Base-by-base conservation (phyloP, 2,113 vertebrate species). In the Stigmatopora nigra region DNA sequence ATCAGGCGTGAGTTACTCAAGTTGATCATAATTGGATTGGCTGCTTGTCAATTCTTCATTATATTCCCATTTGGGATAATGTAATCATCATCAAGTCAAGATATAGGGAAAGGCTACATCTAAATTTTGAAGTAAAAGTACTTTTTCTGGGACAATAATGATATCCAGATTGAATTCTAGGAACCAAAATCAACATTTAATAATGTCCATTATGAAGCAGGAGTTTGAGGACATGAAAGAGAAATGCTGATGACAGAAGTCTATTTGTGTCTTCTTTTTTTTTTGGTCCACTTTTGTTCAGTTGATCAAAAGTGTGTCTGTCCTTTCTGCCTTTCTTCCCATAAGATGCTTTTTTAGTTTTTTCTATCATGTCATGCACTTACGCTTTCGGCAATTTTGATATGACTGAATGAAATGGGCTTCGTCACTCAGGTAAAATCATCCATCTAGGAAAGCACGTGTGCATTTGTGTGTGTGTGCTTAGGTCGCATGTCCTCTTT, bases 281-380 rank as follows among this genome's bases (percentile, higher is more conserved):
- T 3, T 35, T 72, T 70, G 25, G 48, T 35, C 1, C 31, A 31
- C 65, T 56, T 52, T 15, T 64, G 35, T 60, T 20, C 22, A 65
- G 65, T 64, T 38, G 69, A 74, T 69, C 44, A 57, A 25, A 57
- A 69, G 55, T 22, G 36, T 64, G 38, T 53, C 64, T 41, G 19
- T 2, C 57, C 44, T 19, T 2, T 61, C 48, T 19, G 1, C 57
- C 44, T 19, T 2, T 61, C 48, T 19, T 13, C 3, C 41, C 36
- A 11, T 46, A 56, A 59, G 59, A 60, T 70, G 15, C 41, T 31
- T 41, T 65, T 63, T 73, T 63, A 68, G 15, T 46, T 20, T 41
- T 65, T 63, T 73, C 15, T n/a, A 53, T 72, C 71, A 76, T 53
- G 57, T 72, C 64, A 61, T 13, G 56, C n/a, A 35, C 47, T 61